Percentiles rank a stretch among this genome's conserved stretches.
These are phyloP conservation scores for Blastobasis lacticolella DNA, from an alignment of 2,888 invertebrate species.

Conservation along the genomic window DNA sequence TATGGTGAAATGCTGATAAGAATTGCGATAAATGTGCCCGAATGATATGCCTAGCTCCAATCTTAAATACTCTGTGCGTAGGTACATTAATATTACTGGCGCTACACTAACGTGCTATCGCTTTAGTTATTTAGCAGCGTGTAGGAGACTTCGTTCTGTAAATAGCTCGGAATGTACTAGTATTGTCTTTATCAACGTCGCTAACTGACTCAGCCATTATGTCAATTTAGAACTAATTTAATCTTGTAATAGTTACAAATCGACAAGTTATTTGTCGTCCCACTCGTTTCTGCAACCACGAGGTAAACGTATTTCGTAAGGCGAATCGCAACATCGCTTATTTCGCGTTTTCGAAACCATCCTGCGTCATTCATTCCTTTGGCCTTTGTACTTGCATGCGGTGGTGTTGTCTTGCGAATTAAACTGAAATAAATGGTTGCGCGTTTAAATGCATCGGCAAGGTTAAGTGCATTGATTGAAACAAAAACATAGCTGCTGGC, in stretches of 20 bases:
- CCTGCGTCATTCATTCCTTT: slow-evolving; percentile 63
- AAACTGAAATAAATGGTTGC: slow-evolving; percentile 3
- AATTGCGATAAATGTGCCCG: slow-evolving; percentile 22
- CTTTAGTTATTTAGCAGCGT: too few species aligned
- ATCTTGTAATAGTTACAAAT: slow-evolving; percentile 38
- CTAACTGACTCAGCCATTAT: slow-evolving; percentile 10
- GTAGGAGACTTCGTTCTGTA: too few species aligned
- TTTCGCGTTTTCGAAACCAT: slow-evolving; percentile 70
- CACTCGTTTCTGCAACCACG: slow-evolving; percentile 66
- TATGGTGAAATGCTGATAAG: slow-evolving; percentile 53
- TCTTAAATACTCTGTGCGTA: not conserved
- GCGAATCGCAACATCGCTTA: slow-evolving; percentile 68
- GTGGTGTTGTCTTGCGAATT: slow-evolving; percentile 22
- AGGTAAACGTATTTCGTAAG: slow-evolving; percentile 66
- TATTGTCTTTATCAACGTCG: too few species aligned
- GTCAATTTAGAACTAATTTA: slow-evolving; percentile 18
- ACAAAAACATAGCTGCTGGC: slow-evolving; percentile 2
- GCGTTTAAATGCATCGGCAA: slow-evolving; percentile 2
- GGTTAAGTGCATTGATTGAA: slow-evolving; percentile 7
- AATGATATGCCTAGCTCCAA: slow-evolving; percentile 7
- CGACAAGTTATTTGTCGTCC: slow-evolving; percentile 63
- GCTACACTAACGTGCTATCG: too few species aligned
- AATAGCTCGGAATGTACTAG: too few species aligned
- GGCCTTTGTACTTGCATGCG: slow-evolving; percentile 42
- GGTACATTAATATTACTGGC: too few species aligned